Conservation (phyloP, 2,113 vertebrate genomes). For the Lanius ludovicianus region DNA sequence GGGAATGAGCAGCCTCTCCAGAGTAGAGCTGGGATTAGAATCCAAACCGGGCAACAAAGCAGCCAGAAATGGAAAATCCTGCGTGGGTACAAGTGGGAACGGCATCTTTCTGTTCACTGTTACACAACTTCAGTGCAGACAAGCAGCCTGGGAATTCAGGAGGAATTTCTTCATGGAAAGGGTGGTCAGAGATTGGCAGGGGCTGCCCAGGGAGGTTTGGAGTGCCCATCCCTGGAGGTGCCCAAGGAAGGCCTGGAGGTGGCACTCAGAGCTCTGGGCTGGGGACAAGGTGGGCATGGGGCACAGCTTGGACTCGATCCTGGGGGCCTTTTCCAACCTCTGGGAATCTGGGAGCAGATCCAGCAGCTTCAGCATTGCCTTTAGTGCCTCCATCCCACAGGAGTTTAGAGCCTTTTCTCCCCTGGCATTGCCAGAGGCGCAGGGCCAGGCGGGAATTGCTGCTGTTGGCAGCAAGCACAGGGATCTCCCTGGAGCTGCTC, state of each 20-base stretch:
- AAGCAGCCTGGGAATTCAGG: neutral
- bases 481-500: neutral
- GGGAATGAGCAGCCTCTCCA: rapidly evolving
- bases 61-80: neutral
- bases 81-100: neutral
- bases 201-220: neutral
- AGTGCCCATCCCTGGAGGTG: neutral
- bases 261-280: neutral
- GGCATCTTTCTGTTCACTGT: neutral
- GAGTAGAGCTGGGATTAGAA: neutral
- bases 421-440: neutral
- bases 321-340: rapidly evolving
- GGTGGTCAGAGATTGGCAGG: rapidly evolving
- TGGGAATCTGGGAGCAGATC: neutral
- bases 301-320: rapidly evolving
- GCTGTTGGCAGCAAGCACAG: neutral
- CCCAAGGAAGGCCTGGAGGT: rapidly evolving
- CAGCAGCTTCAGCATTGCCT: neutral
- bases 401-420: neutral
- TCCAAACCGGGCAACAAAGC: neutral
- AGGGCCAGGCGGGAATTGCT: neutral
- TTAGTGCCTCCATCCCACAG: neutral
- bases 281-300: rapidly evolving
- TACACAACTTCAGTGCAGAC: neutral
- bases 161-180: neutral